phyloP scores from a whole-genome alignment of 2,797 vertebrate genomes.

The Hydrolagus colliei region DNA sequence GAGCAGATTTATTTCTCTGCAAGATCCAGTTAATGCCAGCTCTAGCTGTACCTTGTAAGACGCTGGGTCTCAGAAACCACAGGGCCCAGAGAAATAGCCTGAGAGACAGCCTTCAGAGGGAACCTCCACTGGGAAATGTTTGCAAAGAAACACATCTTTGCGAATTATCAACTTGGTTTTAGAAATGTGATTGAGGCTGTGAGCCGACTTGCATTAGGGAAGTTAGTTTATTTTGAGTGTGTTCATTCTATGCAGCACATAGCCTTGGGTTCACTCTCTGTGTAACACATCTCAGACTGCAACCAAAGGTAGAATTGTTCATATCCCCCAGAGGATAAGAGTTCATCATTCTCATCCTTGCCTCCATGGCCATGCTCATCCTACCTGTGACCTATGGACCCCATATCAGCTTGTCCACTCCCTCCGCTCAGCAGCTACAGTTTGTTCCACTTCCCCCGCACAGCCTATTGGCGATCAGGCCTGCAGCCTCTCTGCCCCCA shows the following conservation, averaged over 20 bases:
- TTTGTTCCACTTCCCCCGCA: no score
- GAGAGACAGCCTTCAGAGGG: not conserved
- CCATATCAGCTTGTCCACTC: no score
- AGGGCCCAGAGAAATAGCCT: not conserved
- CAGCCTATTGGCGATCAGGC: no score
- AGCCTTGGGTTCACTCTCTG: constrained; percentile 6
- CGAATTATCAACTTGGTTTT: not conserved
- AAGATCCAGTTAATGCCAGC: not conserved
- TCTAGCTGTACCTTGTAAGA: not conserved
- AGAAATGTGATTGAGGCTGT: not conserved
- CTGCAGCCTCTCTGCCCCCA: no score
- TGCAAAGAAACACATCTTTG: not conserved
- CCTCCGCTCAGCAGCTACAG: no score
- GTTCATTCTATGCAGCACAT: not conserved
- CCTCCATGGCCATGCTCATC: no score
- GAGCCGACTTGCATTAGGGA: no score
- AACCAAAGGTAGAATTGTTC: not conserved
- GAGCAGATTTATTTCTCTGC: not conserved
- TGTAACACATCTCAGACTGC: not conserved
- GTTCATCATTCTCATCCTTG: no score
- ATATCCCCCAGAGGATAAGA: no score
- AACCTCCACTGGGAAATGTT: not conserved
- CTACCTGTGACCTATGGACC: no score
- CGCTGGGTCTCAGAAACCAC: not conserved
- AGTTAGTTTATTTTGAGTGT: not conserved